Base-by-base conservation (phyloP, 1,140 invertebrate species). In the Neodiprion pinetum region DNA sequence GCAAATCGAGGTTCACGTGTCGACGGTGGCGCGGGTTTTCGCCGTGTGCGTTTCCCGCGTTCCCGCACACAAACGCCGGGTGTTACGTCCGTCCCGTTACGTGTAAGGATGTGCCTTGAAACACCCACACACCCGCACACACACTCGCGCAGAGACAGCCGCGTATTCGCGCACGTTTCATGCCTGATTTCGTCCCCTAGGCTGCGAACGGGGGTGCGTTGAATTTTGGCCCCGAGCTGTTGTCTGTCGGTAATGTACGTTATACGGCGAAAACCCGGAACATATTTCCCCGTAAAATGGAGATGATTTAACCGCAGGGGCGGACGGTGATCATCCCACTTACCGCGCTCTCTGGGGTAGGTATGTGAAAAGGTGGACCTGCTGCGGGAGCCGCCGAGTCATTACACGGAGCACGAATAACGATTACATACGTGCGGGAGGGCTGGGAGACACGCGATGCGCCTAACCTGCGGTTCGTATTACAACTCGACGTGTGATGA, bases 131-230 rank as follows among this genome's bases (percentile, higher is more conserved):
- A 4, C 53, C 1, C 53, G 8, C 53, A 61, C 53, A 61, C 53
- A 61, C 53, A 72, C 17, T 9, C 53, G 4, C 53, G 21, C 40
- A 61, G n/a, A 12, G 53, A 14, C 11, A 14, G 53, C 53, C n/a
- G 4, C 53, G 53, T 61, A 61, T 61, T 9, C n/a, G 53, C 53
- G 23, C 21, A 23, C 11, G 67, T 47, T 69, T 69, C 40, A 69
- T 69, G 67, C 67, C 67, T 69, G 67, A 69, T 69, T 69, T 69
- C 67, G 21, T 23, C 67, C 67, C 67, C 67, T 40, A 40, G 28
- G 28, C 28, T 69, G 3, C 8, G 11, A 69, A 17, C 53, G 53
- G n/a, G n/a, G 53, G 11, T 14, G n/a, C 53, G 11, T 17, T 61
- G 11, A 17, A 61, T 61, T 61, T 61, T 61, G 4, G 28, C 28